phyloP scores from a whole-genome alignment of 2,113 vertebrate species.

The Phycodurus eques region DNA sequence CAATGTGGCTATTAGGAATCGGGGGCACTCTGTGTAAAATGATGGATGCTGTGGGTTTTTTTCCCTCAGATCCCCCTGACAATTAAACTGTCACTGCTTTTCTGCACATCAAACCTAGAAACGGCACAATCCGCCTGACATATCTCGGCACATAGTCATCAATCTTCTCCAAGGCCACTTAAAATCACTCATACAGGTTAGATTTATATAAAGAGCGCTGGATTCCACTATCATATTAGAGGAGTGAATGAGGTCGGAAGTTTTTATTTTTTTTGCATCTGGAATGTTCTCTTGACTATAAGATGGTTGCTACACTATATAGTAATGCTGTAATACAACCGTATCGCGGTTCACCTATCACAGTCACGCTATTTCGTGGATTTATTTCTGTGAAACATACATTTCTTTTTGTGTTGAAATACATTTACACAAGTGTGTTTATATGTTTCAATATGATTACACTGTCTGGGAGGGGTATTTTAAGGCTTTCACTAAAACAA shows the following conservation, averaged over 20 bases:
- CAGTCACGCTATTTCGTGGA: too few species aligned
- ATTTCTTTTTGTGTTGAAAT: too few species aligned
- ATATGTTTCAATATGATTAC: too few species aligned
- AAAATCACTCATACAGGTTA: conserved; percentile 34
- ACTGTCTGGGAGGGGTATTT: too few species aligned
- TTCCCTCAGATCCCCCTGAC: conserved; percentile 31
- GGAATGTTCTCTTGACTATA: neutral
- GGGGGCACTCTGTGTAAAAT: conserved; percentile 37
- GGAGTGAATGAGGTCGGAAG: conserved; percentile 33
- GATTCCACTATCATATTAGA: conserved; percentile 19
- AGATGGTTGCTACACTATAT: neutral
- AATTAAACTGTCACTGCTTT: conserved; percentile 43
- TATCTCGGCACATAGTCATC: conserved; percentile 39
- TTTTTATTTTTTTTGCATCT: neutral
- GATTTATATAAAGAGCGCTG: conserved; percentile 31
- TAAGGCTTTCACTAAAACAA: too few species aligned
- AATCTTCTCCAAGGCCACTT: conserved; percentile 49
- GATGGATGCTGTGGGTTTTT: conserved; percentile 55
- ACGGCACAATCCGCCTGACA: conserved; percentile 34
- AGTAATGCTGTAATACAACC: neutral
- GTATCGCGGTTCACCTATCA: too few species aligned
- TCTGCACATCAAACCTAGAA: conserved; percentile 23
- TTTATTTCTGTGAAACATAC: too few species aligned
- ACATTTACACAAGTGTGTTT: too few species aligned
- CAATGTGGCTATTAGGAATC: conserved; percentile 29